Evolutionary conservation across 92 coral and sea anemone genomes (phyloP), one percentile per base, ranked within the genome.

Genomic region (Metridium senile): DNA sequence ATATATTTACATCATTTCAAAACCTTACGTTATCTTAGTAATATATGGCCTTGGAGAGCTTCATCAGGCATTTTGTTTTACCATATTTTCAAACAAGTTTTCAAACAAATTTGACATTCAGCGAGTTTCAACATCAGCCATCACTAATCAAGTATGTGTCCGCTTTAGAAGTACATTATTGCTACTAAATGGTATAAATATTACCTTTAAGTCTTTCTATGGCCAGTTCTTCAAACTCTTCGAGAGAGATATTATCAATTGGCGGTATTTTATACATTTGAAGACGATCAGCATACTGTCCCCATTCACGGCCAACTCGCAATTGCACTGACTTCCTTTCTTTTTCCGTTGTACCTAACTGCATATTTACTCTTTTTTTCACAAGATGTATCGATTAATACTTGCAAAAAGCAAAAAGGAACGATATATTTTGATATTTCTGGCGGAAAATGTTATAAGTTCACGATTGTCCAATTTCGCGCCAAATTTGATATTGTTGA

Each of bases 231-330:
- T 96, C 99, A 73, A 96, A 96, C 78, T 96, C 97, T 57, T 96
- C 97, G 79, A 96, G 74, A 0, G 97, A 87, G 28, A 96, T 96
- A 74, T 87, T 96, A 66, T 93, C 97, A 27, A 76, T 81, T 32
- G 99, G 99, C 28, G 99, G 99, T 23, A 87, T 64, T 53, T 83
- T 89, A 58, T 96, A 96, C 97, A 89, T 89, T 62, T 93, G 93
- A 72, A 96, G 81, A 67, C 97, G 82, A 66, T 91, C 84, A 1
- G 80, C 79, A 68, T 79, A 80, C 62, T 73, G 79, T n/a, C 75
- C 9, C 66, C 47, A 30, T 51, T 78, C 65, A 58, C 79, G 74
- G 33, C 73, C 49, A 27, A 69, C 79, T 28, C 66, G 68, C 43
- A 78, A 25, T 13, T 39, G 61, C 43, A 29, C 19, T n/a, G 26